A percentile compares a stretch with the other conserved stretches of the same genome.
Conservation (phyloP, 2,797 vertebrate genomes). For the Coracias cyanogaster region DNA sequence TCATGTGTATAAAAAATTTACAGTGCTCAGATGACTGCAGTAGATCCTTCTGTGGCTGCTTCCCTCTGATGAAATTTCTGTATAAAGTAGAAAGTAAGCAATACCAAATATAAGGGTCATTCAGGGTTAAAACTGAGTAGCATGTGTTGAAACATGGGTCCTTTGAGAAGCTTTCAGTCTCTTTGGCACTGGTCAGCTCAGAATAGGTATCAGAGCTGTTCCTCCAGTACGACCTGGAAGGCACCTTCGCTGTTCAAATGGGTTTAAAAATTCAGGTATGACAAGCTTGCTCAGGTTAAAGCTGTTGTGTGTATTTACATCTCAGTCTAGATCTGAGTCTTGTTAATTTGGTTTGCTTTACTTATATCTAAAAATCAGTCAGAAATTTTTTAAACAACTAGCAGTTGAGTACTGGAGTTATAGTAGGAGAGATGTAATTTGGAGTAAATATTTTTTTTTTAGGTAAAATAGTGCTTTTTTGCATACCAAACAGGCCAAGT, state of each 20-base stretch:
- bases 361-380: background rate
- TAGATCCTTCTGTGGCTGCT: background rate
- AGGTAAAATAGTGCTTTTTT: background rate
- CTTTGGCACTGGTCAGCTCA: background rate
- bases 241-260: background rate
- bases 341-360: constrained; percentile 9
- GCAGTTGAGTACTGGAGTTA: background rate
- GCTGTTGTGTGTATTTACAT: background rate
- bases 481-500: background rate
- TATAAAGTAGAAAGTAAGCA: background rate
- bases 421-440: background rate
- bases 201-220: background rate
- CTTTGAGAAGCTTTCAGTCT: background rate
- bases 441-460: background rate
- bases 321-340: background rate
- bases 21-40: background rate
- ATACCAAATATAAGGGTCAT: background rate
- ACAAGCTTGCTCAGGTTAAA: background rate
- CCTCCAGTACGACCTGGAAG: background rate
- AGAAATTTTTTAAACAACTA: background rate
- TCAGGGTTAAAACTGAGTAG: background rate
- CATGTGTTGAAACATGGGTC: background rate
- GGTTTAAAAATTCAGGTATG: background rate
- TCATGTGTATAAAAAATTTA: rapidly evolving
- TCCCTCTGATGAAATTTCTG: background rate